phyloP scores from a whole-genome alignment of 2,888 invertebrate species.

The Folsomia candida region DNA sequence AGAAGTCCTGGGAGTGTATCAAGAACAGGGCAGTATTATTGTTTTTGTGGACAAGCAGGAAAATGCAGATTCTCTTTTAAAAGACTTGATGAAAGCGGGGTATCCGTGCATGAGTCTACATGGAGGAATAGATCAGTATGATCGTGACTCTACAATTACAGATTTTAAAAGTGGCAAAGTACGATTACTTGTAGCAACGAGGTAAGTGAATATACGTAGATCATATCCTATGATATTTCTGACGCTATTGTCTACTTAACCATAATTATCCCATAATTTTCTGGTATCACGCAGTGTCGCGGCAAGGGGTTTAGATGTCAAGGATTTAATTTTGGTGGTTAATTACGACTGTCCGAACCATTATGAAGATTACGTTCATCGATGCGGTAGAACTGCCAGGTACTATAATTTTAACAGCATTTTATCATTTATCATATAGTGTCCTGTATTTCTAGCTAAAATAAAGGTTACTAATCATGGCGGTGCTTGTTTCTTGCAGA shows the following conservation, averaged over 20 bases:
- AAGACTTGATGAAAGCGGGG: slow-evolving; percentile 92
- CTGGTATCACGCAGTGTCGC: no score
- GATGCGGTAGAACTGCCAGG: slow-evolving; percentile 84
- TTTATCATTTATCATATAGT: slow-evolving; percentile 8
- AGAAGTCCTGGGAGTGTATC: slow-evolving; percentile 93
- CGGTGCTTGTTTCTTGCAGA: slow-evolving; percentile 57
- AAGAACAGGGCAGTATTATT: slow-evolving; percentile 87
- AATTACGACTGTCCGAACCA: slow-evolving; percentile 99
- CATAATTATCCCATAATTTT: no score
- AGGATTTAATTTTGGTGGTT: slow-evolving; percentile 92
- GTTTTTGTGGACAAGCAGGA: slow-evolving; percentile 99
- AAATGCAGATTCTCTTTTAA: slow-evolving; percentile 86
- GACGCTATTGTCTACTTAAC: no score
- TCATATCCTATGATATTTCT: no score
- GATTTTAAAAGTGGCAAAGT: slow-evolving; percentile 96
- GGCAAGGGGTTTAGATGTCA: slow-evolving; percentile 96
- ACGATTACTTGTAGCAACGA: slow-evolving; percentile 89
- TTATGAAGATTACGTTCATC: slow-evolving; percentile 99
- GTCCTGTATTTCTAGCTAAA: background rate
- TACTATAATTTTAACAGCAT: slow-evolving; percentile 50
- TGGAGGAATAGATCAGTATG: slow-evolving; percentile 99
- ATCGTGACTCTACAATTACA: slow-evolving; percentile 93
- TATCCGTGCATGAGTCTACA: slow-evolving; percentile 97
- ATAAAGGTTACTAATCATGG: background rate
- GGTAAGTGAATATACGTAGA: no score